Percentiles rank a stretch among this genome's conserved stretches.
These are phyloP conservation scores for Gymnogyps californianus DNA, from an alignment of 2,113 vertebrate genomes.

Conservation along the genomic window DNA sequence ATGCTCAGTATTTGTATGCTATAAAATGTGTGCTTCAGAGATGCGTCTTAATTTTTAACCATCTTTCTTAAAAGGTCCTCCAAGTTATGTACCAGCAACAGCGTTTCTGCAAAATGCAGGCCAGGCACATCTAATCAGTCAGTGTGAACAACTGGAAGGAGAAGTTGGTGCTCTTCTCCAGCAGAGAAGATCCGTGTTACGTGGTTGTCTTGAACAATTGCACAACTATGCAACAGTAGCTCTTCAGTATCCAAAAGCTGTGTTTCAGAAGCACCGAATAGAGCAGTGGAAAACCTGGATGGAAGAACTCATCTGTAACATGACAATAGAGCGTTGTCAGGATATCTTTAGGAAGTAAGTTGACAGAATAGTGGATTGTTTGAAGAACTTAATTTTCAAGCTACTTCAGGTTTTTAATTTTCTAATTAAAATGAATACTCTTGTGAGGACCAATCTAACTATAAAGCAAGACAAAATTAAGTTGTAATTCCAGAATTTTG, in stretches of 20 bases:
- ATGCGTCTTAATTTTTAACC: background rate
- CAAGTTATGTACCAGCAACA: conserved; percentile 96
- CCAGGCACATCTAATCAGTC: conserved; percentile 93
- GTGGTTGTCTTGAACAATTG: conserved; percentile 90
- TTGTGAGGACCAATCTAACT: background rate
- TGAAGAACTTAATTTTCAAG: background rate
- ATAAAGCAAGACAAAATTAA: background rate
- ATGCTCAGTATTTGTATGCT: background rate
- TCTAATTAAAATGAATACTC: background rate
- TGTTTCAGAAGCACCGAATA: conserved; percentile 87
- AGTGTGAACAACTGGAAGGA: conserved; percentile 92
- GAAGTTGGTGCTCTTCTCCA: conserved; percentile 89
- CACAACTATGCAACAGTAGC: conserved; percentile 97
- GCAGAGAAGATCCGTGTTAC: conserved; percentile 88
- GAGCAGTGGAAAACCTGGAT: conserved; percentile 97
- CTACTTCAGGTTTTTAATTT: background rate
- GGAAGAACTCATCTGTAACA: conserved; percentile 91
- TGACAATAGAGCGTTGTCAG: conserved; percentile 89
- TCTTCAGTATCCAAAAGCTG: conserved; percentile 91
- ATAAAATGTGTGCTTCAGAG: background rate
- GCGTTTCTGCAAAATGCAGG: conserved; percentile 96
- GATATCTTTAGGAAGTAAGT: conserved; percentile 89
- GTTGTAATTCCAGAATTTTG: background rate
- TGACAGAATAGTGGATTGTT: background rate
- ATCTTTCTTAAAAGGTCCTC: conserved; percentile 83